Conservation (phyloP, 2,888 invertebrate species). For the Malthinus flaveolus region DNA sequence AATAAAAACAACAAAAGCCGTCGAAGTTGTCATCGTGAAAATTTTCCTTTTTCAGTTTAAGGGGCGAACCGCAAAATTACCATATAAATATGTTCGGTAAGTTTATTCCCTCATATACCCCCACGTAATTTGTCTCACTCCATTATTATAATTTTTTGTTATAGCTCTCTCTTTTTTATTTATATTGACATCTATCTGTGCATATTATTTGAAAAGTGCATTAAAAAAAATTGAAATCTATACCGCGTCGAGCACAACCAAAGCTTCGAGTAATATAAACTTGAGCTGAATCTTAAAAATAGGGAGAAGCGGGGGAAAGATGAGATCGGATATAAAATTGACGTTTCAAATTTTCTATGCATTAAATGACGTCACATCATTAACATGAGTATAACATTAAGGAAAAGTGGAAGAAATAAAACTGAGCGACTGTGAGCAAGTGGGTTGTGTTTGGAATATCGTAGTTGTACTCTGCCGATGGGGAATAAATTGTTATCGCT, state of each 20-base stretch:
- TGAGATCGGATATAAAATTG: too few relatives aligned
- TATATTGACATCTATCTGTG: too few relatives aligned
- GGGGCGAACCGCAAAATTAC: conserved; percentile 31
- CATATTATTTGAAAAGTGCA: conserved; percentile 21
- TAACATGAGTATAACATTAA: too few relatives aligned
- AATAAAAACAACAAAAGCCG: not conserved
- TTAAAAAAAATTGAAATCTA: conserved; percentile 18
- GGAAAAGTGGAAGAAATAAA: too few relatives aligned
- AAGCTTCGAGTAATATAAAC: conserved; percentile 21
- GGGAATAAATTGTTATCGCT: too few relatives aligned
- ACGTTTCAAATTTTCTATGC: too few relatives aligned
- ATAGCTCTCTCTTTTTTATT: conserved; percentile 12
- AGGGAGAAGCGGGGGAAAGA: too few relatives aligned
- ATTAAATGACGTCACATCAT: too few relatives aligned
- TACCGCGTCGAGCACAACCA: conserved; percentile 9
- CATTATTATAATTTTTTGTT: conserved; percentile 15
- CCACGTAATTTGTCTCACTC: conserved; percentile 27
- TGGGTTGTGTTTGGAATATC: too few relatives aligned
- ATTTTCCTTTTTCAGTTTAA: too few relatives aligned
- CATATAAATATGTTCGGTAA: conserved; percentile 37
- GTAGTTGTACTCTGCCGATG: too few relatives aligned
- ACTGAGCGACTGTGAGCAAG: too few relatives aligned
- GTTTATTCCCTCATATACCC: conserved; percentile 23
- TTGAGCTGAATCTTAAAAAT: conserved; percentile 16
- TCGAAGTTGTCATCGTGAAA: not conserved